Conservation (phyloP, 1,140 invertebrate genomes). For the Leguminivora glycinivorella region DNA sequence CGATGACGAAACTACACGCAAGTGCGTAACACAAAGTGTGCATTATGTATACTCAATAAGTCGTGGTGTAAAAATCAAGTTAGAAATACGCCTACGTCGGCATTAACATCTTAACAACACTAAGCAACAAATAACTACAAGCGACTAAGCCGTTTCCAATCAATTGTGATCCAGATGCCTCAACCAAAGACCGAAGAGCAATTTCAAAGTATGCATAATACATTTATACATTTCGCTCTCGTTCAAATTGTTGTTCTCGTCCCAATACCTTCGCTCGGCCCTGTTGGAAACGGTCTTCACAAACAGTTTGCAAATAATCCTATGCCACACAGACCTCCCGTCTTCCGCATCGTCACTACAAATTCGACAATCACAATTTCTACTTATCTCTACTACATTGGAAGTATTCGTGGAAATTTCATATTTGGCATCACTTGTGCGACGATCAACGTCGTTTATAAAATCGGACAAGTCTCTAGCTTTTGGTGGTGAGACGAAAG, state of each 20-base stretch:
- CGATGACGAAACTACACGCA: slow-evolving; percentile 7
- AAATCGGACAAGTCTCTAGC: slow-evolving; percentile 38
- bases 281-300: slow-evolving; percentile 56
- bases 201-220: slow-evolving; percentile 60
- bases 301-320: slow-evolving; percentile 54
- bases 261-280: slow-evolving; percentile 56
- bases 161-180: slow-evolving; percentile 69
- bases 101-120: slow-evolving; percentile 30
- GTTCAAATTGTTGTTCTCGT: slow-evolving; percentile 62
- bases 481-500: slow-evolving; percentile 35
- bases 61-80: slow-evolving; percentile 22
- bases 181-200: slow-evolving; percentile 68
- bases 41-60: slow-evolving; percentile 7
- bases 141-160: slow-evolving; percentile 26
- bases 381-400: slow-evolving; percentile 58
- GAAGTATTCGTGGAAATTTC: slow-evolving; percentile 43
- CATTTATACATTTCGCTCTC: slow-evolving; percentile 67
- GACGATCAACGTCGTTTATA: slow-evolving; percentile 34
- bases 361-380: slow-evolving; percentile 66
- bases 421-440: slow-evolving; percentile 43
- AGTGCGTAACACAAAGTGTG: slow-evolving; percentile 10
- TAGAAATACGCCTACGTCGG: slow-evolving; percentile 17
- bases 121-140: slow-evolving; percentile 28
- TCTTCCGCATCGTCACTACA: slow-evolving; percentile 54
- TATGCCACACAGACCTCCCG: slow-evolving; percentile 48